Conservation (phyloP, 2,113 vertebrate species). For the Mus musculus region DNA sequence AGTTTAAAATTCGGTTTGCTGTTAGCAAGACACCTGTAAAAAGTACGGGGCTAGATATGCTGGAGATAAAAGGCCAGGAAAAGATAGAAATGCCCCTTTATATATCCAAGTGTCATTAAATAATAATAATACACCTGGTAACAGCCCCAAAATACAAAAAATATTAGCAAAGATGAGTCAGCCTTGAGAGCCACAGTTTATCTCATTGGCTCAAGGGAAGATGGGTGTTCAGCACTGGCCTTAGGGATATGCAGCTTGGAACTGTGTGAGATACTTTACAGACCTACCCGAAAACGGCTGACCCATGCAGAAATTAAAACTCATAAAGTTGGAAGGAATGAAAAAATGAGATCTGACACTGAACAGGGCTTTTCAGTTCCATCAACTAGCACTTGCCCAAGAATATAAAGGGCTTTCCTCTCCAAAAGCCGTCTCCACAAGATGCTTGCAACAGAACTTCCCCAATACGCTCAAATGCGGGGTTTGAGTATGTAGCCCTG, state of each 20-base stretch:
- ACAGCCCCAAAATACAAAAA: neutral
- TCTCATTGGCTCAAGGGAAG: neutral
- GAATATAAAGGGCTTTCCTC: neutral
- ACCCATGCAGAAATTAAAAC: neutral
- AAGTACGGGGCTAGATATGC: neutral
- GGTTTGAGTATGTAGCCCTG: neutral
- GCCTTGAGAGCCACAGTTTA: neutral
- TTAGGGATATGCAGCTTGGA: neutral
- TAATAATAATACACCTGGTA: neutral
- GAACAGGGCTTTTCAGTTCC: neutral
- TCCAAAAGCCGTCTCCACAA: neutral
- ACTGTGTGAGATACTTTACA: neutral
- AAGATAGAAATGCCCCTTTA: constrained; percentile 22
- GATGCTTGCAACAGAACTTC: neutral
- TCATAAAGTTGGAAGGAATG: neutral
- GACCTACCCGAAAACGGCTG: neutral
- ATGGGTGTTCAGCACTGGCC: neutral
- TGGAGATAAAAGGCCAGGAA: constrained; percentile 20
- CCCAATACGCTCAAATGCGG: neutral
- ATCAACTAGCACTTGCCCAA: neutral
- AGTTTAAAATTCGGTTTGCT: neutral
- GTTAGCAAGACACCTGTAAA: neutral
- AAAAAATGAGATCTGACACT: neutral
- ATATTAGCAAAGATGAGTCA: neutral
- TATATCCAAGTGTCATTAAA: neutral